Percentiles rank a stretch among this genome's conserved stretches.
Evolutionary conservation across 2,888 invertebrate genomes (phyloP).

Genomic region (Nemotelus nigrinus): DNA sequence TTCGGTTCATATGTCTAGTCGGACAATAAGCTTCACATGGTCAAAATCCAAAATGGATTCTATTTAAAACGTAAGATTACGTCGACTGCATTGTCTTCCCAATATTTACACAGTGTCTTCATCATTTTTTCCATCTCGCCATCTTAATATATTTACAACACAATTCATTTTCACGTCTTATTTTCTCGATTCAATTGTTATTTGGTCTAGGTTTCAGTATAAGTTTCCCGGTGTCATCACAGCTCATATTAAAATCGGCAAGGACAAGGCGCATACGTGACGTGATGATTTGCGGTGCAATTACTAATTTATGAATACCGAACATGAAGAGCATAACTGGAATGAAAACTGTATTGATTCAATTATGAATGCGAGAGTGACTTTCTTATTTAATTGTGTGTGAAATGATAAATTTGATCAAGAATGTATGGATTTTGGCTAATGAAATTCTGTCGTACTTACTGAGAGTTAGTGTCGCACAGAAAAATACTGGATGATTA

Average conservation of each 20-base stretch:
- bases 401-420: neutral
- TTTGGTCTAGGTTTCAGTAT: conserved; percentile 89
- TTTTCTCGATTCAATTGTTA: conserved; percentile 52
- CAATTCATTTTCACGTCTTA: no score
- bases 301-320: conserved; percentile 95
- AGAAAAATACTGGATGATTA: conserved; percentile 94
- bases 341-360: conserved; percentile 54
- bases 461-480: conserved; percentile 86
- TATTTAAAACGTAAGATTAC: no score
- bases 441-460: conserved; percentile 58
- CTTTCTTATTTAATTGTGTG: neutral
- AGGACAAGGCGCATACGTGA: conserved; percentile 89
- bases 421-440: neutral
- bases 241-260: conserved; percentile 97
- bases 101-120: no score
- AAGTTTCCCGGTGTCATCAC: conserved; percentile 95
- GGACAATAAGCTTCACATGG: no score
- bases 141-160: no score
- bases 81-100: no score
- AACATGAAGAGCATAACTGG: conserved; percentile 85
- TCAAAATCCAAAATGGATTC: no score
- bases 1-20: no score
- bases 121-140: no score
- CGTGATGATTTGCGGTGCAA: conserved; percentile 95
- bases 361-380: conserved; percentile 13